Evolutionary conservation across 2,113 vertebrate genomes (phyloP).

Genomic region (Catharus fuscescens): DNA sequence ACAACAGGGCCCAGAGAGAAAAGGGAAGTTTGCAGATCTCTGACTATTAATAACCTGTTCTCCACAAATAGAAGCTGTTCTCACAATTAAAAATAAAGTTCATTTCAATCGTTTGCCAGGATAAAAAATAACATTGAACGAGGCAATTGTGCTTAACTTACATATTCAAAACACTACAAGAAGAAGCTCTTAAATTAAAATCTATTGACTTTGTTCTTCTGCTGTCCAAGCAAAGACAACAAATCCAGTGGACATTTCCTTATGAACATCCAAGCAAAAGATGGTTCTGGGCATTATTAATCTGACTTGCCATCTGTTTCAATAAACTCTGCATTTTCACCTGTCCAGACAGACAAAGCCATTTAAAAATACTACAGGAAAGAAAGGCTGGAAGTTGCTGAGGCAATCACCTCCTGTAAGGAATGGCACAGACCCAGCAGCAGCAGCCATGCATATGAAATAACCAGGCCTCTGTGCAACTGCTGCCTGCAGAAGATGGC

Average conservation of each 20-base stretch:
- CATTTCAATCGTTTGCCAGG: neutral
- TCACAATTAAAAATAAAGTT: neutral
- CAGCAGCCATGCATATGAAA: neutral
- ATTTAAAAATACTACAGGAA: slow-evolving; percentile 9
- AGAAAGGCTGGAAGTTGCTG: slow-evolving; percentile 2
- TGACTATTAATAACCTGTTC: neutral
- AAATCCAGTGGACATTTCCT: neutral
- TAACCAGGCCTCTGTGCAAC: neutral
- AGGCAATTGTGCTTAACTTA: neutral
- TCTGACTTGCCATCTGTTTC: slow-evolving; percentile 20
- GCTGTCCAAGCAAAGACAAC: neutral
- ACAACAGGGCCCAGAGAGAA: neutral
- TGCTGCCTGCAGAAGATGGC: neutral
- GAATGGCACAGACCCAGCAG: neutral
- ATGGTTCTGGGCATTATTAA: neutral
- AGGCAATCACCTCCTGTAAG: slow-evolving; percentile 31
- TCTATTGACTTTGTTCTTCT: neutral
- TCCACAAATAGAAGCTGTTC: neutral
- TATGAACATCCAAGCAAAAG: neutral
- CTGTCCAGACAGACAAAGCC: slow-evolving; percentile 17
- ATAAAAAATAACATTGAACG: neutral
- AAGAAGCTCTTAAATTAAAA: neutral
- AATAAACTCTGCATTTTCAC: neutral
- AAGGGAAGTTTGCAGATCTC: neutral
- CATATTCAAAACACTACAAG: neutral